Conservation (phyloP, 2,888 invertebrate species). For the Drosophila koepferae region DNA sequence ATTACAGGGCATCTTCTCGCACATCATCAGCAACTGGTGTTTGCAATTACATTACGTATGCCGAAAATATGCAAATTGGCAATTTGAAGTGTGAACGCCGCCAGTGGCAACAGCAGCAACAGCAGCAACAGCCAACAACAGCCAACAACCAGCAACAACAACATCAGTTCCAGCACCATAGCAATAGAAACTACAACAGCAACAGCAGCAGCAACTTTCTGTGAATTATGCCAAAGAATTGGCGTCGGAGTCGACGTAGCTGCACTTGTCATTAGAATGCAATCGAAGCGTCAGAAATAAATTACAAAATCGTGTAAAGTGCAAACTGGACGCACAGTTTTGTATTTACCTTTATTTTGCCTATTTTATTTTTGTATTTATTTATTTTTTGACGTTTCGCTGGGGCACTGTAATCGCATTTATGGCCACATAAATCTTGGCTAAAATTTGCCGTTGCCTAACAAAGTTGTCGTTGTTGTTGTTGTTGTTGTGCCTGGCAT, state of each 20-base stretch:
- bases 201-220: slow-evolving; percentile 38
- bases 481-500: slow-evolving; percentile 20
- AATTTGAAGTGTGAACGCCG: slow-evolving; percentile 79
- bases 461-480: slow-evolving; percentile 66
- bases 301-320: slow-evolving; percentile 82
- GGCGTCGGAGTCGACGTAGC: slow-evolving; percentile 31
- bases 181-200: slow-evolving; percentile 20
- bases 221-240: slow-evolving; percentile 64
- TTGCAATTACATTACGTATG: slow-evolving; percentile 68
- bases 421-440: slow-evolving; percentile 82
- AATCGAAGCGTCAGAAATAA: slow-evolving; percentile 81
- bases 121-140: neutral
- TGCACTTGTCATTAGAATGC: slow-evolving; percentile 79
- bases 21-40: neutral
- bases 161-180: neutral
- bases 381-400: slow-evolving; percentile 65
- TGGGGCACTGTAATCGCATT: slow-evolving; percentile 75
- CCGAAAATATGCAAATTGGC: slow-evolving; percentile 76
- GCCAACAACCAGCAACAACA: slow-evolving; percentile 19
- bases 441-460: slow-evolving; percentile 73
- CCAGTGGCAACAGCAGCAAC: slow-evolving; percentile 63
- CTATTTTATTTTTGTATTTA: slow-evolving; percentile 16
- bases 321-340: slow-evolving; percentile 66
- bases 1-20: slow-evolving; percentile 24
- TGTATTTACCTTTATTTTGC: slow-evolving; percentile 34